phyloP scores from a whole-genome alignment of 2,113 vertebrate species.

The Sander lucioperca region DNA sequence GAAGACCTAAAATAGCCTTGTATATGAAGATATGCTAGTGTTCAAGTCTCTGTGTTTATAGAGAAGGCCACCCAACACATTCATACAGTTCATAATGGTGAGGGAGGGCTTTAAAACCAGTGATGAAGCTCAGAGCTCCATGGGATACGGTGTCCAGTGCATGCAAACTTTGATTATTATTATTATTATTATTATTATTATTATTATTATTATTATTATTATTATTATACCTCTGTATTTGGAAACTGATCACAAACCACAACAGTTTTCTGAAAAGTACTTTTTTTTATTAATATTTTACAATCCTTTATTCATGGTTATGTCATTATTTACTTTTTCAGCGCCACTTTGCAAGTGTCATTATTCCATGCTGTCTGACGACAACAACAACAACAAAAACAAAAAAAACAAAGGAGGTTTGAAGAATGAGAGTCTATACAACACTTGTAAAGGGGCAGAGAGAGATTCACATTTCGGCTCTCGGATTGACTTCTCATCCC shows the following conservation, averaged over 20 bases:
- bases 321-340: constrained; percentile 79
- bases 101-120: no score
- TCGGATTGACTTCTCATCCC: constrained; percentile 61
- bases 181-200: neutral
- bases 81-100: no score
- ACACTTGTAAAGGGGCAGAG: constrained; percentile 65
- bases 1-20: no score
- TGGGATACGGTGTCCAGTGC: no score
- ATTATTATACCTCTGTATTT: neutral
- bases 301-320: constrained; percentile 86
- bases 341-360: constrained; percentile 79
- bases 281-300: constrained; percentile 88
- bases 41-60: no score
- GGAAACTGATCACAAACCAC: constrained; percentile 25
- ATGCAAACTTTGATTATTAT: no score
- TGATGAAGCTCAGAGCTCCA: no score
- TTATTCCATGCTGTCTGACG: constrained; percentile 77
- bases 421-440: constrained; percentile 78
- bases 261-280: constrained; percentile 83
- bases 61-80: no score
- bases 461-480: constrained; percentile 81
- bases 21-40: no score
- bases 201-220: no score
- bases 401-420: constrained; percentile 38
- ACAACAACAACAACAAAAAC: constrained; percentile 53